Percentiles rank a stretch among this genome's conserved stretches.
Evolutionary conservation across 2,113 vertebrate species (phyloP).

Genomic region (Lathamus discolor): DNA sequence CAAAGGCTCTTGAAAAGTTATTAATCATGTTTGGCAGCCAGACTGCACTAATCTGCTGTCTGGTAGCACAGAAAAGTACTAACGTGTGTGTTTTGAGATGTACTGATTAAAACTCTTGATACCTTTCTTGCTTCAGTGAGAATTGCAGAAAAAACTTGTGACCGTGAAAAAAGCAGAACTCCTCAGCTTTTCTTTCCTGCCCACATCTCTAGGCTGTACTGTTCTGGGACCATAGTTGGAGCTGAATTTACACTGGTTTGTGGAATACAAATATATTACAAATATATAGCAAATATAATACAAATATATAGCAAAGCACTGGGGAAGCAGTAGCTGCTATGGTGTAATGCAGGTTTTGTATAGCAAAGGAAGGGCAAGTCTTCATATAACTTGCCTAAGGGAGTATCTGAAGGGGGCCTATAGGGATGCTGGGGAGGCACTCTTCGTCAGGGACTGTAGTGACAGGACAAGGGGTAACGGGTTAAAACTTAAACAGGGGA

Average conservation of each 20-base stretch:
- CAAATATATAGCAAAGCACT: neutral
- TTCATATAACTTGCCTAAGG: neutral
- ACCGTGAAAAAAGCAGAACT: neutral
- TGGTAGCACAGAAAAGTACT: constrained; percentile 45
- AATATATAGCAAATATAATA: too few relatives aligned
- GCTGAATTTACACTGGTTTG: neutral
- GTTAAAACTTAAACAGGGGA: too few relatives aligned
- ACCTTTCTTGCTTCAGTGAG: constrained; percentile 7
- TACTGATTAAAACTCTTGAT: constrained; percentile 47
- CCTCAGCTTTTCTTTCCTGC: neutral
- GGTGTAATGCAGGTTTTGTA: neutral
- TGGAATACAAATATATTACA: too few relatives aligned
- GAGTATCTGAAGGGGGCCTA: too few relatives aligned
- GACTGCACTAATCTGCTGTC: constrained; percentile 72
- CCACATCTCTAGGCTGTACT: neutral
- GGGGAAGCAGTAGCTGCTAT: neutral
- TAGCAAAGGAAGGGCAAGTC: neutral
- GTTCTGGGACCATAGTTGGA: neutral
- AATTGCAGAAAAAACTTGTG: neutral
- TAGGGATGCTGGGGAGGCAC: too few relatives aligned
- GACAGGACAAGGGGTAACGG: too few relatives aligned
- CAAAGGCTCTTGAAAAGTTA: constrained; percentile 69
- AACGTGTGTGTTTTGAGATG: constrained; percentile 22
- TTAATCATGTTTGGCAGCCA: constrained; percentile 76
- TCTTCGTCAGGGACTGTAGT: too few relatives aligned